Evolutionary conservation across 1,140 invertebrate genomes (phyloP).

Genomic region (Phocides pigmalion): DNA sequence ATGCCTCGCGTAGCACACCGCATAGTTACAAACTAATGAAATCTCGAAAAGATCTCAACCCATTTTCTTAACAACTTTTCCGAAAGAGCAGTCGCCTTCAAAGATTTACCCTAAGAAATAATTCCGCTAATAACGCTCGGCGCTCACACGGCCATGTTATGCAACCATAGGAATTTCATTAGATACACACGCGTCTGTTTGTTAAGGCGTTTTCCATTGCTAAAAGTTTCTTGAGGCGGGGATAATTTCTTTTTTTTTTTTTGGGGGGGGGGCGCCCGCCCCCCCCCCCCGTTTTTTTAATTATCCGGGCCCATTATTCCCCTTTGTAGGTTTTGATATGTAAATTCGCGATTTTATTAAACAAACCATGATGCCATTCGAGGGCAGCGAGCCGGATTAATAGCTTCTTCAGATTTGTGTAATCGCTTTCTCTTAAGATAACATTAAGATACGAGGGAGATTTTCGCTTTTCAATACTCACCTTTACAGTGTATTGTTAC

Average conservation of each 20-base stretch:
- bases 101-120: conserved; percentile 80
- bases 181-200: conserved; percentile 83
- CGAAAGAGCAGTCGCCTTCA: conserved; percentile 80
- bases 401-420: conserved; percentile 83
- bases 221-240: conserved; percentile 84
- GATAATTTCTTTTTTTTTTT: conserved; percentile 83
- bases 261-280: conserved; percentile 66
- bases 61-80: conserved; percentile 83
- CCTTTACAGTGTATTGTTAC: conserved; percentile 27
- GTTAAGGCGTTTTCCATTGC: conserved; percentile 84
- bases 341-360: conserved; percentile 83
- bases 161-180: conserved; percentile 84
- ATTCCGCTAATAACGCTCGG: conserved; percentile 79
- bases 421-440: conserved; percentile 83
- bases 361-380: conserved; percentile 83
- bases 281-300: conserved; percentile 82
- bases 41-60: conserved; percentile 80
- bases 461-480: conserved; percentile 61
- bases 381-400: conserved; percentile 81
- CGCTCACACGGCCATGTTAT: conserved; percentile 79
- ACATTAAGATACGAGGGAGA: conserved; percentile 73
- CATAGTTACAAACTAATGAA: conserved; percentile 83
- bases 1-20: conserved; percentile 73
- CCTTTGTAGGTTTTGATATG: conserved; percentile 83
- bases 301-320: conserved; percentile 82